phyloP scores from a whole-genome alignment of 2,797 vertebrate species.

The Ficedula albicollis region DNA sequence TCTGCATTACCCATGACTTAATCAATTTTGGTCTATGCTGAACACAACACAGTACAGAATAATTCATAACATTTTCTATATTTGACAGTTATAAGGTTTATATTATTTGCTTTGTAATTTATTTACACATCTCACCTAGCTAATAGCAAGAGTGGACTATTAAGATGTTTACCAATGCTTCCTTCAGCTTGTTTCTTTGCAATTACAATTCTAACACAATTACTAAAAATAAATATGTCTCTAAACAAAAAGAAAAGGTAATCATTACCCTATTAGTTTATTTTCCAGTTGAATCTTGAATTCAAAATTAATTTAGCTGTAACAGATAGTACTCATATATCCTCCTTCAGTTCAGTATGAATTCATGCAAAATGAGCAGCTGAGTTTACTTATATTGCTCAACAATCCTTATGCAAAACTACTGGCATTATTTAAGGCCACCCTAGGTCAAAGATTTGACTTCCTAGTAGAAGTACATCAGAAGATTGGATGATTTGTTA shows the following conservation, averaged over 20 bases:
- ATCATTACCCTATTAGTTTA: neutral
- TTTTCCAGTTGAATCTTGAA: conserved; percentile 12
- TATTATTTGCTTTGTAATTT: neutral
- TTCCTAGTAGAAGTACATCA: neutral
- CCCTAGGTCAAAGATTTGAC: neutral
- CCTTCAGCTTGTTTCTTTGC: neutral
- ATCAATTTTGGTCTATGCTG: neutral
- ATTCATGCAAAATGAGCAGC: neutral
- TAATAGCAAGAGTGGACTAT: neutral
- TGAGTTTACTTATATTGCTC: neutral
- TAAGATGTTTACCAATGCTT: conserved; percentile 17
- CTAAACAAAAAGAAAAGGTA: neutral
- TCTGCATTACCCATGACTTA: neutral
- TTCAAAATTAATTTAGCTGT: neutral
- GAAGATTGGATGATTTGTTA: neutral
- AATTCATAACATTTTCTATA: neutral
- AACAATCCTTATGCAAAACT: neutral
- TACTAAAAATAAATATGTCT: neutral
- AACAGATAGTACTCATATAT: neutral
- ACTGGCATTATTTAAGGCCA: neutral
- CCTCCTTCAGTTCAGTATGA: neutral
- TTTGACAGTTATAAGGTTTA: neutral
- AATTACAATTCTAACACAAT: neutral
- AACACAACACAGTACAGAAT: neutral
- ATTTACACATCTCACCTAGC: neutral